Evolutionary conservation across 1,140 invertebrate species (phyloP).

Genomic region (Myzus persicae): DNA sequence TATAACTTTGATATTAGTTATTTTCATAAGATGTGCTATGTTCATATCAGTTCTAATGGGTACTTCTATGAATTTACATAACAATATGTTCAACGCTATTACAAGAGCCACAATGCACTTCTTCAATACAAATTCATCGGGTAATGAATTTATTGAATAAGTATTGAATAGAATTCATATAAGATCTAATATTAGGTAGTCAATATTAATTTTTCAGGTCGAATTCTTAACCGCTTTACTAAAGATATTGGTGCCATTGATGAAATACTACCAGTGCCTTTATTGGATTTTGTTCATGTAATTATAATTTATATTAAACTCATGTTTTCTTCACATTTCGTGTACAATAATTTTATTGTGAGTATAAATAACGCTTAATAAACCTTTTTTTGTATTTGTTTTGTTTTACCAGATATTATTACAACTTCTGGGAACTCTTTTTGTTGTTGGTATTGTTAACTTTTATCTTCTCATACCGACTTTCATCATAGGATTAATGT

Average conservation of each 20-base stretch:
- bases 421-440: constrained; percentile 73
- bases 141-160: constrained; percentile 59
- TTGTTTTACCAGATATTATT: constrained; percentile 65
- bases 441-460: constrained; percentile 71
- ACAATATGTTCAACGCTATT: constrained; percentile 83
- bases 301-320: constrained; percentile 56
- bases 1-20: constrained; percentile 69
- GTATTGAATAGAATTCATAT: background rate
- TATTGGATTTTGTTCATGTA: constrained; percentile 79
- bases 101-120: constrained; percentile 85
- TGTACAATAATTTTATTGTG: background rate
- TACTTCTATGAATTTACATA: constrained; percentile 81
- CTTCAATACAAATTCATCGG: constrained; percentile 85
- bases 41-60: constrained; percentile 83
- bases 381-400: background rate
- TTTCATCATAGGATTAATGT: constrained; percentile 69
- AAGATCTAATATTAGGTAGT: background rate
- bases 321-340: background rate
- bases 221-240: constrained; percentile 79
- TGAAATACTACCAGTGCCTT: constrained; percentile 80
- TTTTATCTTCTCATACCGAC: constrained; percentile 71
- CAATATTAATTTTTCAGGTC: constrained; percentile 83
- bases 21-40: constrained; percentile 71
- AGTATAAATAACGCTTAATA: background rate
- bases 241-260: constrained; percentile 85